A percentile compares a stretch with the other conserved stretches of the same genome.
Evolutionary conservation across 2,888 invertebrate genomes (phyloP).

Genomic region (Drosophila formosana): DNA sequence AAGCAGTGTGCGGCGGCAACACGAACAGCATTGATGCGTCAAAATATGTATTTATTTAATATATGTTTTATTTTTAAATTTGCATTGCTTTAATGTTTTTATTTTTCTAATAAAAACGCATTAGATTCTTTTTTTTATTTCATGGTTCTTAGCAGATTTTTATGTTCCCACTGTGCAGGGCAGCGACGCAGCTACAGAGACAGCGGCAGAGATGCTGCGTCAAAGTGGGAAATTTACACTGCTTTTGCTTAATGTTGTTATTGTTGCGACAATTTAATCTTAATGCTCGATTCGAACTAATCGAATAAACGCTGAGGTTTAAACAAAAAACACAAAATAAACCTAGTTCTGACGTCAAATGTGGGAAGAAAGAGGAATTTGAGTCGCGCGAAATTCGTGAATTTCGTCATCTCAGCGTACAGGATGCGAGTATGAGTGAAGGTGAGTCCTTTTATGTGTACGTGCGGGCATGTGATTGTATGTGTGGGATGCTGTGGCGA

Average conservation of each 20-base stretch:
- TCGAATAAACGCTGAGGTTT: slow-evolving; percentile 31
- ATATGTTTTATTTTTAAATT: neutral
- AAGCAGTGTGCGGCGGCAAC: too few relatives aligned
- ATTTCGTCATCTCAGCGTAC: slow-evolving; percentile 24
- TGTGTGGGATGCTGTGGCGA: slow-evolving; percentile 57
- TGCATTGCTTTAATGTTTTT: too few relatives aligned
- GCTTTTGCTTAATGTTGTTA: slow-evolving; percentile 31
- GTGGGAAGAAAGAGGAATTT: slow-evolving; percentile 11
- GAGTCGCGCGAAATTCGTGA: slow-evolving; percentile 13
- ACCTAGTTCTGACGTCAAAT: slow-evolving; percentile 49
- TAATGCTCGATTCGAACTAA: slow-evolving; percentile 31
- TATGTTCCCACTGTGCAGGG: slow-evolving; percentile 22
- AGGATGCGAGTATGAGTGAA: slow-evolving; percentile 13
- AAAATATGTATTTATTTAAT: neutral
- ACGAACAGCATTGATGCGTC: neutral
- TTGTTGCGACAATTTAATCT: slow-evolving; percentile 38
- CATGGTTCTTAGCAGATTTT: neutral
- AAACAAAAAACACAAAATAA: slow-evolving; percentile 14
- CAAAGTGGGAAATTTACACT: slow-evolving; percentile 58
- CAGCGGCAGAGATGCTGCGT: slow-evolving; percentile 39
- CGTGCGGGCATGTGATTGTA: slow-evolving; percentile 1
- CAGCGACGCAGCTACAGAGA: slow-evolving; percentile 21
- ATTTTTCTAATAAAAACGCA: neutral
- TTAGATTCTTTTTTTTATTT: neutral
- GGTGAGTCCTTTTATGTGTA: neutral